Evolutionary conservation across 2,888 invertebrate species (phyloP).

Genomic region (Coleophora deauratella): DNA sequence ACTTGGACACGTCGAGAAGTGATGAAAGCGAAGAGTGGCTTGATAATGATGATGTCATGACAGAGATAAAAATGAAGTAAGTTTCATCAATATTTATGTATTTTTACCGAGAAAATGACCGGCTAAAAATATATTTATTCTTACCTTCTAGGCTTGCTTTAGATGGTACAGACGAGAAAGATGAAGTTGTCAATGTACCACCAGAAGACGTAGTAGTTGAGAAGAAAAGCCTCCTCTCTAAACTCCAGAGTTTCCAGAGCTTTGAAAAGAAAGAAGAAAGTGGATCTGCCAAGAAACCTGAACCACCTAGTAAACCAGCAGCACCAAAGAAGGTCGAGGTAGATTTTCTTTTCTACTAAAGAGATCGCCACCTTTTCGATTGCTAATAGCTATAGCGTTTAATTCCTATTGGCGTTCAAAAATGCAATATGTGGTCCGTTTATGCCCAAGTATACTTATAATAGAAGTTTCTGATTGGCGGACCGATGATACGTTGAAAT

Average conservation of each 20-base stretch:
- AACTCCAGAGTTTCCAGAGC: slow-evolving; percentile 54
- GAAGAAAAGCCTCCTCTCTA: slow-evolving; percentile 52
- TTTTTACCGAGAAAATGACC: no score
- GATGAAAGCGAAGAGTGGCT: slow-evolving; percentile 55
- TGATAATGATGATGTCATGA: slow-evolving; percentile 74
- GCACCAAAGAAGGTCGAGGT: slow-evolving; percentile 51
- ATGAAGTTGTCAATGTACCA: slow-evolving; percentile 36
- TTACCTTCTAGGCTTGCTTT: no score
- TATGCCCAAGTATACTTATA: no score
- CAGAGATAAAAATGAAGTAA: slow-evolving; percentile 73
- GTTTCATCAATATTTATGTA: slow-evolving; percentile 13
- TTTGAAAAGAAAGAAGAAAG: slow-evolving; percentile 28
- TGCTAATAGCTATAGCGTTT: no score
- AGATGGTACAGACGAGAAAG: slow-evolving; percentile 18
- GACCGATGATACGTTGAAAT: no score
- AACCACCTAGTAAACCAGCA: slow-evolving; percentile 12
- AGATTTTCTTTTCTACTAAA: slow-evolving; percentile 5
- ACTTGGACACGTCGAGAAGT: slow-evolving; percentile 40
- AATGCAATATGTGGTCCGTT: no score
- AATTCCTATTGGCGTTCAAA: no score
- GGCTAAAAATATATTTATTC: no score
- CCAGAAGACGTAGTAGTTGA: slow-evolving; percentile 59
- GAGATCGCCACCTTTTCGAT: no score
- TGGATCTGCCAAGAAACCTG: background rate
- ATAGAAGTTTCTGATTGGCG: no score